Base-by-base conservation (phyloP, 1,140 invertebrate genomes). In the Drosophila asahinai region DNA sequence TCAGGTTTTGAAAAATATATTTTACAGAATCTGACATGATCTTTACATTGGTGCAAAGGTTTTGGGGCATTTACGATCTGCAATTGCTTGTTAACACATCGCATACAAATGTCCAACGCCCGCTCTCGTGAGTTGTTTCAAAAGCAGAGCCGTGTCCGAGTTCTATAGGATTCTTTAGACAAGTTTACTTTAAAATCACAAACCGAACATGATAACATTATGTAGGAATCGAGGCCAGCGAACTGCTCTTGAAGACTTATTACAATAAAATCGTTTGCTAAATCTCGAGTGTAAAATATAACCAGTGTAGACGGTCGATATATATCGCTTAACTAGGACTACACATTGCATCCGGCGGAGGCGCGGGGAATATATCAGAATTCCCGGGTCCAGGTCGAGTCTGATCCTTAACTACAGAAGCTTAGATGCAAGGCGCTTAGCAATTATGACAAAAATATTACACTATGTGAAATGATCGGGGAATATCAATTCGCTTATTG, bases 381-480 rank as follows among this genome's bases (percentile, higher is more conserved):
- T 65, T 58, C 49, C 64, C 47, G 51, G 19, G 38, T 48, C 48
- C 36, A 66, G 60, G 19, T 58, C 54, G 43, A 38, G 57, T 73
- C 43, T 52, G 57, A 64, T 58, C 58, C 54, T 70, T 83, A 75
- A 65, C 62, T 75, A 22, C 64, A 51, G 25, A 55, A 43, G 52
- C 49, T 62, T 78, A 80, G 36, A 55, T 64, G 38, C 67, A 80
- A 72, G 43, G 27, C 64, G 73, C 83, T 87, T 89, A 87, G 77
- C 49, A 81, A 57, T 75, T 87, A 87, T 87, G 83, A 87, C 83
- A 83, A 81, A 87, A 77, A 71, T 87, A 75, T 83, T 89, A 87
- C 62, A 74, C 84, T 87, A 86, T 40, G 62, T 63, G 74, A 77
- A 87, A 54, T 77, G 67, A 80, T 75, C 51, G 42, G 52, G 51